A percentile compares a stretch with the other conserved stretches of the same genome.
phyloP scores from a whole-genome alignment of 2,888 invertebrate genomes.

The Trissonchulus latispiculum region DNA sequence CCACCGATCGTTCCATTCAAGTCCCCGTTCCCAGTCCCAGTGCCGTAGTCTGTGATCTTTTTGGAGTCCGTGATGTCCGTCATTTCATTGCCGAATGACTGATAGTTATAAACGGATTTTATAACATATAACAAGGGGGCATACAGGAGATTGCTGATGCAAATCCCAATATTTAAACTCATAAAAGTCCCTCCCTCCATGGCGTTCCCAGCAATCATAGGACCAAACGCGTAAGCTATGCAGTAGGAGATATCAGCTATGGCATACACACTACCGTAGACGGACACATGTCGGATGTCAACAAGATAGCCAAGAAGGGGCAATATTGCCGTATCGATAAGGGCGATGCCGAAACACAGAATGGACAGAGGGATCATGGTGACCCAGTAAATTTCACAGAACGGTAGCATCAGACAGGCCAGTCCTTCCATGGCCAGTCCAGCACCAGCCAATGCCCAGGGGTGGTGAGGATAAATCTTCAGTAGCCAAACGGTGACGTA shows the following conservation, averaged over 20 bases:
- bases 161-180: conserved; percentile 83
- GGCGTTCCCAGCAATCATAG: conserved; percentile 92
- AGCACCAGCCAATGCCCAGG: conserved; percentile 90
- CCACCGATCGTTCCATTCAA: not conserved
- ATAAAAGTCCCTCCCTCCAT: conserved; percentile 90
- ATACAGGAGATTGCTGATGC: conserved; percentile 81
- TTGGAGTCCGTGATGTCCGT: not conserved
- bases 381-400: conserved; percentile 74
- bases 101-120: conserved; percentile 86
- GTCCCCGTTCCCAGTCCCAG: not conserved
- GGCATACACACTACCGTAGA: conserved; percentile 97
- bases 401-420: conserved; percentile 87
- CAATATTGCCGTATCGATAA: conserved; percentile 91
- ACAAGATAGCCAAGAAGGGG: conserved; percentile 93
- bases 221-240: conserved; percentile 94
- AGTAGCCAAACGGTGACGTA: conserved; percentile 90
- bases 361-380: conserved; percentile 94
- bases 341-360: conserved; percentile 95
- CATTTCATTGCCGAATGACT: conserved; percentile 69
- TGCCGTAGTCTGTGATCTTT: not conserved
- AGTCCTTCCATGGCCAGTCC: conserved; percentile 83
- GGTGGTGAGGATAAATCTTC: conserved; percentile 80
- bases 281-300: conserved; percentile 90
- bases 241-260: conserved; percentile 99
- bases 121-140: conserved; percentile 80